phyloP scores from a whole-genome alignment of 2,888 invertebrate species.

The Caenorhabditis angaria region DNA sequence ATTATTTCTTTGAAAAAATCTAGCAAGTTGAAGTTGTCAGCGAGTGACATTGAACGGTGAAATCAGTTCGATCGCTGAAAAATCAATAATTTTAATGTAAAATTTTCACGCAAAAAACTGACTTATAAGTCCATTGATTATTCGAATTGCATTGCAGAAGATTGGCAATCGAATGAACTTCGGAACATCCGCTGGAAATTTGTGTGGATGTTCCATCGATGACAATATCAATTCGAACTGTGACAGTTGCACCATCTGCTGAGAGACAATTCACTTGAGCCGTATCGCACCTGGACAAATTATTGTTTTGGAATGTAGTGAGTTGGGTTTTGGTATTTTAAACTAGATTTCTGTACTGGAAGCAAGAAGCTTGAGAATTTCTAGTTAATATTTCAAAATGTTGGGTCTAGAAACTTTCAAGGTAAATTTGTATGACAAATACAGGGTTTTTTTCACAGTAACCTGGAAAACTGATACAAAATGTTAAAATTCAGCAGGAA shows the following conservation, averaged over 20 bases:
- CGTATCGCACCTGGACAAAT: conserved; percentile 32
- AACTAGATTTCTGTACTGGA: too few species aligned
- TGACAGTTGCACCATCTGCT: conserved; percentile 27
- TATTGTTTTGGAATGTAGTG: conserved; percentile 4
- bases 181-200: conserved; percentile 21
- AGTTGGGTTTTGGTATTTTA: too few species aligned
- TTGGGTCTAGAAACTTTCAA: too few species aligned
- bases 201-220: conserved; percentile 21
- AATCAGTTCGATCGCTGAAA: conserved; percentile 39
- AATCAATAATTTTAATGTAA: not conserved
- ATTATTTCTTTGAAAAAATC: not conserved
- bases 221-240: conserved; percentile 21
- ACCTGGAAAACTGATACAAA: too few species aligned
- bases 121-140: conserved; percentile 44
- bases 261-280: conserved; percentile 38
- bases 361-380: too few species aligned
- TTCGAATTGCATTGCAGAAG: conserved; percentile 25
- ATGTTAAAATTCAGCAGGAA: too few species aligned
- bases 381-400: too few species aligned
- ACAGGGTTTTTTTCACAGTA: too few species aligned
- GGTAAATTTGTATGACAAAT: too few species aligned
- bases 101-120: not conserved
- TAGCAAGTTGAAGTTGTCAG: conserved; percentile 16
- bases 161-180: conserved; percentile 22
- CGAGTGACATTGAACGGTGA: conserved; percentile 29